Base-by-base conservation (phyloP, 2,888 invertebrate species). In the Elaeidobius kamerunicus region DNA sequence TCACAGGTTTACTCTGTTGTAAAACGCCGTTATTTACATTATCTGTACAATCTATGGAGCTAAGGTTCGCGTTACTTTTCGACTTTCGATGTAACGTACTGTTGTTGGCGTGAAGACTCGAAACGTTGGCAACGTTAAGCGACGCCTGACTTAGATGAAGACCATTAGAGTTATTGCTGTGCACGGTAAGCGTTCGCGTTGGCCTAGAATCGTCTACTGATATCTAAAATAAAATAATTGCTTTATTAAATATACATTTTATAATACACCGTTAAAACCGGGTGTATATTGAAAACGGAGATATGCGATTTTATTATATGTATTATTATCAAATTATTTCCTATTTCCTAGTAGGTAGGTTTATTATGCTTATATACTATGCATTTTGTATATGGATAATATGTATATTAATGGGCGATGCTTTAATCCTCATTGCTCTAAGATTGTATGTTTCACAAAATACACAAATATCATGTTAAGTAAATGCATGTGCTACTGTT, bases 41-140 rank as follows among this genome's bases (percentile, higher is more conserved):
- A 55, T 63, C 61, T 32, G 62, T 56, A 39, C 36, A 54, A 53
- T 71, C 69, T 49, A 68, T 60, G 2, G 61, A 59, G 50, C 61
- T 65, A 39, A 73, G 60, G 59, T 70, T 72, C 28, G 67, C 69
- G 60, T 71, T 72, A 57, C 72, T 74, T 55, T 68, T 70, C 16
- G 70, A 65, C 60, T 72, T 73, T 61, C 72, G 65, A 62, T 73
- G 73, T 60, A 70, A 64, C 48, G 69, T 66, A 63, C 69, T 72
- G 50, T 47, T 60, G 58, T 69, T 40, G 16, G 38, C 15, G 66
- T 32, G 63, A 52, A 50, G 62, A 20, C 16, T 42, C 20, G 55
- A 50, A n/a, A 34, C 34, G 41, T 53, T 59, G 15, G 55, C 47
- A n/a, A n/a, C n/a, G 45, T 61, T 59, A 43, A 59, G 47, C 17